phyloP scores from a whole-genome alignment of 2,113 vertebrate species.

The Lates calcarifer region DNA sequence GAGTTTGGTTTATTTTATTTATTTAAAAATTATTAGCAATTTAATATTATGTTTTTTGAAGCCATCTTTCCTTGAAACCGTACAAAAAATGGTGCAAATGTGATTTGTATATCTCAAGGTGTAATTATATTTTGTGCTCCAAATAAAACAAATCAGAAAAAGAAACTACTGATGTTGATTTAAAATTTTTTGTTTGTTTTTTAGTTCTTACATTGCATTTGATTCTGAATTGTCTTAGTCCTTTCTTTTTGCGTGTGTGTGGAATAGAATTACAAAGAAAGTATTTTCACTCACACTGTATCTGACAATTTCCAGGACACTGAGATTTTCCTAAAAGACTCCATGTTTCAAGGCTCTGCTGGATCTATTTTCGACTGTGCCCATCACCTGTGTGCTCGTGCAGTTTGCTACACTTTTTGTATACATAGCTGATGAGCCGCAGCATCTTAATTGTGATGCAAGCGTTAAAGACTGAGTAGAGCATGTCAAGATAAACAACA shows the following conservation, averaged over 20 bases:
- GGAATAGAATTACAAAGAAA: neutral
- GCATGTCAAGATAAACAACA: slow-evolving; percentile 84
- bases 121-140: slow-evolving; percentile 85
- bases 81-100: slow-evolving; percentile 78
- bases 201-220: neutral
- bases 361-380: slow-evolving; percentile 65
- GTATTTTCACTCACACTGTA: neutral
- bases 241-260: neutral
- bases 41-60: slow-evolving; percentile 72
- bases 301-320: slow-evolving; percentile 27
- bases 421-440: slow-evolving; percentile 80
- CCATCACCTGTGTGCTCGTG: slow-evolving; percentile 72
- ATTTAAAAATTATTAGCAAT: slow-evolving; percentile 79
- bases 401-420: slow-evolving; percentile 75
- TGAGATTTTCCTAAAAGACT: slow-evolving; percentile 33
- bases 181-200: slow-evolving; percentile 31
- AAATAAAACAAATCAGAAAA: slow-evolving; percentile 79
- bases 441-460: slow-evolving; percentile 82
- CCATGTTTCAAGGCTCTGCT: slow-evolving; percentile 30
- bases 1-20: slow-evolving; percentile 80
- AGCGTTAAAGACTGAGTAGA: slow-evolving; percentile 81
- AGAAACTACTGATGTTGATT: slow-evolving; percentile 8
- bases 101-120: slow-evolving; percentile 84
- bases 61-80: slow-evolving; percentile 73
- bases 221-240: neutral